A percentile compares a stretch with the other conserved stretches of the same genome.
phyloP scores from a whole-genome alignment of 2,888 invertebrate species.

The Drosophila incognita region DNA sequence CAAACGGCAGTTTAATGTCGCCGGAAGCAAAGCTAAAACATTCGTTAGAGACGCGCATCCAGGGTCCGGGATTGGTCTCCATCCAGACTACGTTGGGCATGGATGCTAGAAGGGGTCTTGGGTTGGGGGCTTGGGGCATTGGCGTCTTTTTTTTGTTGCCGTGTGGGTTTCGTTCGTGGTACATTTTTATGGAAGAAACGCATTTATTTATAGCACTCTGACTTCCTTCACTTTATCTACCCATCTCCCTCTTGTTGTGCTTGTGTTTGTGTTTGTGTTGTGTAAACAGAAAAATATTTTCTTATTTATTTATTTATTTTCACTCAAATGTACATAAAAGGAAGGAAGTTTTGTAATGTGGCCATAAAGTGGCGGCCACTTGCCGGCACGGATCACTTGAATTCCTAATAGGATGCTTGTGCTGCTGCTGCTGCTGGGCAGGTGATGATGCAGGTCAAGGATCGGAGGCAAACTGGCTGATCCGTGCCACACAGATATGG shows the following conservation, averaged over 20 bases:
- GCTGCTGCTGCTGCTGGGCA: conserved; percentile 31
- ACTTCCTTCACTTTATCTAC: conserved; percentile 49
- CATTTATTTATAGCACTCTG: conserved; percentile 74
- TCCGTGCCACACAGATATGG: conserved; percentile 41
- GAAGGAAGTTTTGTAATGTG: conserved; percentile 53
- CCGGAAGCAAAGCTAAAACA: conserved; percentile 75
- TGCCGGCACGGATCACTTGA: conserved; percentile 30
- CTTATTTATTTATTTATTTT: conserved; percentile 55
- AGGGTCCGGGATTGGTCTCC: conserved; percentile 44
- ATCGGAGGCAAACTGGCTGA: conserved; percentile 43
- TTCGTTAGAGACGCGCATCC: conserved; percentile 66
- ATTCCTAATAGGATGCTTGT: conserved; percentile 40
- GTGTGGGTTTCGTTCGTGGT: conserved; percentile 30
- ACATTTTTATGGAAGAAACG: conserved; percentile 55
- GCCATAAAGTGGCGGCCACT: conserved; percentile 47
- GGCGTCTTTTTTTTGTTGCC: conserved; percentile 25
- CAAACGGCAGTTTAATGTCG: conserved; percentile 79
- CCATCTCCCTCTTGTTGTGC: background rate
- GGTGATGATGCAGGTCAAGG: conserved; percentile 53
- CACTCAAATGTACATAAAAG: conserved; percentile 30
- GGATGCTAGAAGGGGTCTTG: background rate
- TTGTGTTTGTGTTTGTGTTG: conserved; percentile 32
- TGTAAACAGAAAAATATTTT: conserved; percentile 58
- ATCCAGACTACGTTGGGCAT: conserved; percentile 16
- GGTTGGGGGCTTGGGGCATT: background rate